Evolutionary conservation across 2,888 invertebrate genomes (phyloP), one percentile per base, ranked within the genome.

Genomic region (Lissocephala sabroskyi): DNA sequence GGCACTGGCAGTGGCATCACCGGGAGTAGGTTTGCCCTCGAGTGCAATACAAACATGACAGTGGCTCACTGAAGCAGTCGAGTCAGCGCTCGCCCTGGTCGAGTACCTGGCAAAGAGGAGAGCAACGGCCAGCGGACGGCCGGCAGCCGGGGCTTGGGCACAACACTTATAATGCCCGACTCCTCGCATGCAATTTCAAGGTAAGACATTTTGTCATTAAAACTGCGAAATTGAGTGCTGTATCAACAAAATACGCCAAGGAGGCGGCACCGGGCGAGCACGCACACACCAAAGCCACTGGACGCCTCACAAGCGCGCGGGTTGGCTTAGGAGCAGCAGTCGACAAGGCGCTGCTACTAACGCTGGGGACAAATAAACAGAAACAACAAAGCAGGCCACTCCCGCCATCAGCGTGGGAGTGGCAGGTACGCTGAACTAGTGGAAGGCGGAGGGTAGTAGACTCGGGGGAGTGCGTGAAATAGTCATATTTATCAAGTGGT

Each of bases 211-310:
- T 76, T 70, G 70, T 70, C 76, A 70, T 70, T 70, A 70, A 76
- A 76, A 76, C 76, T 70, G 68, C 70, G 70, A 76, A 70, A 76
- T 70, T 76, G 76, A 70, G 70, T 70, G 70, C 68, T 76, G 47
- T 63, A 68, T 73, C 73, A 76, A 70, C 70, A 70, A 76, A 65
- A 68, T 65, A 60, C 54, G 35, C 16, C n/a, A 4, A 9, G 18
- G 10, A 10, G 6, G 17, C 17, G 10, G 14, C 14, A 13, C 1
- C 14, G 14, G 14, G 19, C 18, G 19, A 19, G 6, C 3, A 33
- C 33, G 14, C 33, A 14, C 16, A 14, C 4, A 14, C 33, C n/a
- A n/a, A n/a, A n/a, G n/a, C n/a, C n/a, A n/a, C n/a, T n/a, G n/a
- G n/a, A n/a, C n/a, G n/a, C n/a, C n/a, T n/a, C n/a, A n/a, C n/a